Percentiles rank a stretch among this genome's conserved stretches.
phyloP scores from a whole-genome alignment of 2,113 vertebrate genomes.

The Leptocoma aspasia region DNA sequence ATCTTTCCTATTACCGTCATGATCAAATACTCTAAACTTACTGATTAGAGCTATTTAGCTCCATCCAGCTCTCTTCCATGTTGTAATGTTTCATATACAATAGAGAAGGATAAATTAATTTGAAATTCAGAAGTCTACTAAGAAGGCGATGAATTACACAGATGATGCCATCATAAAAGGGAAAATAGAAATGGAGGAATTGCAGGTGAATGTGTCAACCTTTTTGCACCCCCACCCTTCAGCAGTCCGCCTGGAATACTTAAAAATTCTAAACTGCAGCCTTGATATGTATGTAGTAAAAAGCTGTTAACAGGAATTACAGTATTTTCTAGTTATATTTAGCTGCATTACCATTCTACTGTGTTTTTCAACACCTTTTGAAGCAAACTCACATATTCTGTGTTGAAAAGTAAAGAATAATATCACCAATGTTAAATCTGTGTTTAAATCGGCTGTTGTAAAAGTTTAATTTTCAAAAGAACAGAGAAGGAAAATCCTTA shows the following conservation, averaged over 20 bases:
- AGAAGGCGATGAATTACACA: neutral
- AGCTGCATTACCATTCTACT: neutral
- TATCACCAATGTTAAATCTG: neutral
- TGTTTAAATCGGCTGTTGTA: neutral
- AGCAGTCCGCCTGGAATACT: neutral
- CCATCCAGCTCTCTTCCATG: neutral
- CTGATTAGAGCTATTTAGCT: neutral
- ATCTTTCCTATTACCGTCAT: neutral
- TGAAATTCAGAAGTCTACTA: neutral
- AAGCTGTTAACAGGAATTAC: neutral
- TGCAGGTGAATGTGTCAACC: neutral
- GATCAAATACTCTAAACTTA: neutral
- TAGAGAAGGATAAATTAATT: neutral
- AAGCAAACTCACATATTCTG: neutral
- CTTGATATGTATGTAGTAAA: neutral
- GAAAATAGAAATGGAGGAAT: neutral
- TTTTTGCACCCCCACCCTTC: neutral
- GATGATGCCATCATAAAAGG: neutral
- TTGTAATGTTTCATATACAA: neutral
- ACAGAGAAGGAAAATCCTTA: neutral
- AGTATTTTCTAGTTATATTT: neutral
- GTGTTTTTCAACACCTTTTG: neutral
- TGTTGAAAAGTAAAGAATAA: neutral
- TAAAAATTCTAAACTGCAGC: neutral
- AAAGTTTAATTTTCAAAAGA: neutral